Base-by-base conservation (phyloP, 2,888 invertebrate species). In the Meliscaeva auricollis region DNA sequence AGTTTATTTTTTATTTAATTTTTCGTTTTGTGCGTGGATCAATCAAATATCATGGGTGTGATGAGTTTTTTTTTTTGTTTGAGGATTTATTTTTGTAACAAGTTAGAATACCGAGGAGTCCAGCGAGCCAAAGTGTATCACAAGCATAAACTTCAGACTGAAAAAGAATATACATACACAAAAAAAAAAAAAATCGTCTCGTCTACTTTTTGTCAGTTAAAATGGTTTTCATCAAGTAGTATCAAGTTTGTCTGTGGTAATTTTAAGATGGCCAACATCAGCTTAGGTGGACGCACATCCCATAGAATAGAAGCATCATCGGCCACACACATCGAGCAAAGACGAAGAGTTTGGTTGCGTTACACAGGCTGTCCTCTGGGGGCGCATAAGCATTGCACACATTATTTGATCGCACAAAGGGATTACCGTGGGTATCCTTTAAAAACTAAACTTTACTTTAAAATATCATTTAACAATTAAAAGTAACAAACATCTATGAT, bases 151-250 rank as follows among this genome's bases (percentile, higher is more conserved):
- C 76, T 85, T 85, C 80, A 60, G 81, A 85, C 85, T 85, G 85
- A 85, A 85, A 85, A 85, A 85, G 81, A 85, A 85, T 81, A 85
- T 85, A 85, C 80, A 85, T 85, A 85, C 80, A 80, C 74, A 84
- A 84, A 80, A 79, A 70, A 75, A 75, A 73, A 9, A 35, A 38
- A 38, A 38, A 30, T 73, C 15, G 80, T 75, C 56, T 13, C 11
- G 72, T 72, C 52, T 0, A n/a, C 13, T 75, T 35, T 50, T 3
- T 3, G 64, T 81, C 69, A 22, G 72, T 62, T 66, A 2, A 26
- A 44, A 38, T 64, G 1, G 58, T 76, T 17, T 9, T 41, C 15
- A 48, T n/a, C n/a, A n/a, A n/a, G n/a, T n/a, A 8, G 46, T 75
- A 7, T 11, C 5, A n/a, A n/a, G n/a, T n/a, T n/a, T n/a, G 64